Conservation (phyloP, 2,113 vertebrate genomes). For the Ailurus styani region DNA sequence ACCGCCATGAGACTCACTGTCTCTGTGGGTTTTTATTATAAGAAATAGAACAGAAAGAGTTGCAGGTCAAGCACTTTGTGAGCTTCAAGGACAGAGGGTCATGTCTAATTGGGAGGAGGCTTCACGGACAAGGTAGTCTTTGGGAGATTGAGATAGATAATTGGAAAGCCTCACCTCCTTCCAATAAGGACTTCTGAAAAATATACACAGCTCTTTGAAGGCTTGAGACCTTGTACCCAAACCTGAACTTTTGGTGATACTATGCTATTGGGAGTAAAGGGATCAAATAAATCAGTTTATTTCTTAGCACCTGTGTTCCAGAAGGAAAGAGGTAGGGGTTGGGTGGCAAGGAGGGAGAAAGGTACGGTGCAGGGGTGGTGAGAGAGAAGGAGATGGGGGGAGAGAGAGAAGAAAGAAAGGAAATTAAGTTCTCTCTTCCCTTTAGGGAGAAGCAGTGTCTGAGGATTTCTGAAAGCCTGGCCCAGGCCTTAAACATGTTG, state of each 20-base stretch:
- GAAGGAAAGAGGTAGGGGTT: background rate
- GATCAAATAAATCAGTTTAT: background rate
- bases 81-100: background rate
- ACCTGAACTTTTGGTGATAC: background rate
- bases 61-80: fast-evolving
- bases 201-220: background rate
- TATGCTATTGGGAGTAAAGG: background rate
- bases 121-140: background rate
- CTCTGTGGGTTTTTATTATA: background rate
- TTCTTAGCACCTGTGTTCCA: background rate
- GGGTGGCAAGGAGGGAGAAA: background rate
- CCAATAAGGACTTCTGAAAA: background rate
- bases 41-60: background rate
- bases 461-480: conserved; percentile 24
- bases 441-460: background rate
- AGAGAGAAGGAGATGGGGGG: background rate
- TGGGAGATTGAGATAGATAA: background rate
- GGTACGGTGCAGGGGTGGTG: background rate
- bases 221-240: background rate
- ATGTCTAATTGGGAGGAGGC: background rate
- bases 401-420: background rate
- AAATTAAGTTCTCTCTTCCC: background rate
- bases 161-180: background rate
- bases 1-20: background rate
- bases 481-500: background rate